Evolutionary conservation across 37 sponge, comb jelly and placozoan genomes (phyloP).

Genomic region (Haliclona indistincta): DNA sequence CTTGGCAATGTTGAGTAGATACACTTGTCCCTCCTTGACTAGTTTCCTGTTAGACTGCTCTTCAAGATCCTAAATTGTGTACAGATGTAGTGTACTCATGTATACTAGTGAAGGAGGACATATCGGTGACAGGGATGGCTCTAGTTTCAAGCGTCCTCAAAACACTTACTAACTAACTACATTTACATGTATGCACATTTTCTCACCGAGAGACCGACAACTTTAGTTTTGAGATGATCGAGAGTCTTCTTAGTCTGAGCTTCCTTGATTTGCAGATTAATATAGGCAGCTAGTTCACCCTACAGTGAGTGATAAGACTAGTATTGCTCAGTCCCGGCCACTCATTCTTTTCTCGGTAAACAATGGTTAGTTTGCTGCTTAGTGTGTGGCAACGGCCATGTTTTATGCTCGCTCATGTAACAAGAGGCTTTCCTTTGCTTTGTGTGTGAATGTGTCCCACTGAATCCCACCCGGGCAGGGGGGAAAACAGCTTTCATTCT

Average conservation of each 20-base stretch:
- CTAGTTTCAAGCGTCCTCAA: not conserved
- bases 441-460: too few relatives aligned
- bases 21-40: slow-evolving; percentile 90
- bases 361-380: too few relatives aligned
- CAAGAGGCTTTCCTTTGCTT: too few relatives aligned
- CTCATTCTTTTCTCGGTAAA: too few relatives aligned
- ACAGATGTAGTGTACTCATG: too few relatives aligned
- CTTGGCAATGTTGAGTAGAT: slow-evolving; percentile 78
- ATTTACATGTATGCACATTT: not conserved
- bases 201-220: slow-evolving; percentile 74
- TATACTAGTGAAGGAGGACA: too few relatives aligned
- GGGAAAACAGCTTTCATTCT: too few relatives aligned
- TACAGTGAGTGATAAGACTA: not conserved
- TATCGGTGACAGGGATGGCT: too few relatives aligned
- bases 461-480: too few relatives aligned
- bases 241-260: slow-evolving; percentile 82
- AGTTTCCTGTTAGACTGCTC: slow-evolving; percentile 35
- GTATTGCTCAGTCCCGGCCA: too few relatives aligned
- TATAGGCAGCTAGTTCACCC: slow-evolving; percentile 81
- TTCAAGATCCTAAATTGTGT: slow-evolving; percentile 42
- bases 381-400: too few relatives aligned
- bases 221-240: slow-evolving; percentile 62
- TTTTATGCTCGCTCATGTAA: too few relatives aligned
- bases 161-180: not conserved
- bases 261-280: slow-evolving; percentile 78